phyloP scores from a whole-genome alignment of 2,888 invertebrate genomes.

The Melanargia galathea region DNA sequence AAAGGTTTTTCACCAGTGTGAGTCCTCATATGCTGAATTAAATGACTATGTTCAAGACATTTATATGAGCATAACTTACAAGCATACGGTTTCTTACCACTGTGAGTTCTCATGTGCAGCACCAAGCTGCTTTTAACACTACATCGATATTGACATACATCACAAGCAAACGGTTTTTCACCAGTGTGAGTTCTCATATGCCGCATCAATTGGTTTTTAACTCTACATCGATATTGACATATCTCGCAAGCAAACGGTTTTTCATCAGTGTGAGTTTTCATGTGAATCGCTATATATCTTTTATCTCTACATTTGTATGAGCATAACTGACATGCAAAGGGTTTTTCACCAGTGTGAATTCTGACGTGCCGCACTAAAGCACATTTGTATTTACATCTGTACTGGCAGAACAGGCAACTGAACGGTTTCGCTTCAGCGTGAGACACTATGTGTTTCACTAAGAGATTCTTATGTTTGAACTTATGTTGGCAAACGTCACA shows the following conservation, averaged over 20 bases:
- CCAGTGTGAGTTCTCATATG: neutral
- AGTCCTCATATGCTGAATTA: neutral
- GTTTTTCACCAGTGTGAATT: neutral
- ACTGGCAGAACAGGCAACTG: neutral
- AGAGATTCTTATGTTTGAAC: neutral
- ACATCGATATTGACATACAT: neutral
- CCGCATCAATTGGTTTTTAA: neutral
- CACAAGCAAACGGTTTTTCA: neutral
- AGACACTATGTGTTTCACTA: neutral
- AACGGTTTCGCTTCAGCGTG: neutral
- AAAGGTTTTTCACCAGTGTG: neutral
- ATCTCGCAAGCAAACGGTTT: neutral
- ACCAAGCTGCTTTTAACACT: neutral
- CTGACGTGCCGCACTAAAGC: neutral
- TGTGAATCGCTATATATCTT: neutral
- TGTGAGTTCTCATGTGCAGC: neutral
- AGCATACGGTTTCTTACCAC: neutral
- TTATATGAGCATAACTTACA: neutral
- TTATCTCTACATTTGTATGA: neutral
- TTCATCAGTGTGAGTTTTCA: neutral
- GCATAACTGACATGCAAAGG: neutral
- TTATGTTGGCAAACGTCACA: neutral
- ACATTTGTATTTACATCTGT: neutral
- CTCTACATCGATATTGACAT: neutral
- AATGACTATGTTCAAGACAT: neutral